A percentile compares a stretch with the other conserved stretches of the same genome.
Conservation (phyloP, 2,113 vertebrate species). For the Amphilophus citrinellus region DNA sequence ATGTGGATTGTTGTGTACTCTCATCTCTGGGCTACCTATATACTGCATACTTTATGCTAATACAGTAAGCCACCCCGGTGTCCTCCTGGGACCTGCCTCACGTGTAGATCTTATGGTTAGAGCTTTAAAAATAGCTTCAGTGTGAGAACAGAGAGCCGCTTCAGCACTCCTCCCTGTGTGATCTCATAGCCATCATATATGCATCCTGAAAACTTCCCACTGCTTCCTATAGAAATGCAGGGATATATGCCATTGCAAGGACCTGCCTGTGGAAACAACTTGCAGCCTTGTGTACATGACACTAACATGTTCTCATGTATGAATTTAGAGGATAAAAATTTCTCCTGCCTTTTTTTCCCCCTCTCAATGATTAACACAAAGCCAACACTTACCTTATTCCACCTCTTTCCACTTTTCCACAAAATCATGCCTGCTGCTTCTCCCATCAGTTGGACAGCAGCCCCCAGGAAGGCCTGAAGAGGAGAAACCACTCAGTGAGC, state of each 20-base stretch:
- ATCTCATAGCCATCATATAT: slow-evolving; percentile 70
- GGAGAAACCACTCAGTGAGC: slow-evolving; percentile 83
- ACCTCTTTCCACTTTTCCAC: not conserved
- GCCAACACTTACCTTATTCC: slow-evolving; percentile 10
- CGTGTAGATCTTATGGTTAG: slow-evolving; percentile 74
- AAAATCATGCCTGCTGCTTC: not conserved
- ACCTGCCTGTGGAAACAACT: slow-evolving; percentile 38
- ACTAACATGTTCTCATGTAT: not conserved
- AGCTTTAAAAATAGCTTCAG: slow-evolving; percentile 82
- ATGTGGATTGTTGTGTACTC: slow-evolving; percentile 57
- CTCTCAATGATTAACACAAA: not conserved
- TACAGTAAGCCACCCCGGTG: slow-evolving; percentile 68
- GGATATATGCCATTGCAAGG: slow-evolving; percentile 17
- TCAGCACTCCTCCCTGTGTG: slow-evolving; percentile 57
- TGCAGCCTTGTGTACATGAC: not conserved
- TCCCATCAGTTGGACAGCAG: slow-evolving; percentile 79
- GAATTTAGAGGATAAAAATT: not conserved
- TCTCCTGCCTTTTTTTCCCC: not conserved
- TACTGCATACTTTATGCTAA: slow-evolving; percentile 76
- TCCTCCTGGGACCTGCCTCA: slow-evolving; percentile 76
- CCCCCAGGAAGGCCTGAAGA: slow-evolving; percentile 86
- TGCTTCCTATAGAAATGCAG: slow-evolving; percentile 40
- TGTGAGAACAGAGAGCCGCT: slow-evolving; percentile 72
- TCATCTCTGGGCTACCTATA: slow-evolving; percentile 46
- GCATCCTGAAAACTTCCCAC: slow-evolving; percentile 63